Percentiles rank a stretch among this genome's conserved stretches.
Conservation (phyloP, 2,797 vertebrate species). For the Argya squamiceps region DNA sequence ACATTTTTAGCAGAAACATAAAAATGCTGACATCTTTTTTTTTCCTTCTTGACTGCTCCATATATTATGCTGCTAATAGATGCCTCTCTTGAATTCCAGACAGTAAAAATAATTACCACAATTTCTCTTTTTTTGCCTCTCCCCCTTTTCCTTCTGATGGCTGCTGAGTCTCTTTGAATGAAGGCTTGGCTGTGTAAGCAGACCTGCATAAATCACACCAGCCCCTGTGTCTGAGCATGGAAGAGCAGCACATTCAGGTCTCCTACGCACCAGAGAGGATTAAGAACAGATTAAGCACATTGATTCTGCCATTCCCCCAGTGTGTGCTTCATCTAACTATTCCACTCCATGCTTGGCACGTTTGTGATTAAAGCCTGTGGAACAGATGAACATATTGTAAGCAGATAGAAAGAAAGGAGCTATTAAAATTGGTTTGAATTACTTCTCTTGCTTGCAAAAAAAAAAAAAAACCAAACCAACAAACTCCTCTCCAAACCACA, state of each 20-base stretch:
- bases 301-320: background rate
- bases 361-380: background rate
- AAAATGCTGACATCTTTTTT: background rate
- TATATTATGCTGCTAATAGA: background rate
- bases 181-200: background rate
- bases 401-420: background rate
- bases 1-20: background rate
- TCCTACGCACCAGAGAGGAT: background rate
- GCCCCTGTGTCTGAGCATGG: background rate
- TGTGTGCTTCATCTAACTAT: background rate
- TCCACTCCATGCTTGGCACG: background rate
- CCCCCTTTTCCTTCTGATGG: background rate
- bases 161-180: background rate
- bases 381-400: background rate
- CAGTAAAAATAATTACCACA: background rate
- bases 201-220: background rate
- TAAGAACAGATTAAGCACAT: background rate
- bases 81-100: background rate
- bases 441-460: background rate
- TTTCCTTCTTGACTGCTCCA: background rate
- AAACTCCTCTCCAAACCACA: background rate
- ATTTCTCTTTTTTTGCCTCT: background rate
- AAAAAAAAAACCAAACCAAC: background rate
- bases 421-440: background rate
- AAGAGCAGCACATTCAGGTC: background rate